A percentile compares a stretch with the other conserved stretches of the same genome.
These are phyloP conservation scores for Oscheius sp. DNA, from an alignment of 2,888 invertebrate species.

Conservation along the genomic window DNA sequence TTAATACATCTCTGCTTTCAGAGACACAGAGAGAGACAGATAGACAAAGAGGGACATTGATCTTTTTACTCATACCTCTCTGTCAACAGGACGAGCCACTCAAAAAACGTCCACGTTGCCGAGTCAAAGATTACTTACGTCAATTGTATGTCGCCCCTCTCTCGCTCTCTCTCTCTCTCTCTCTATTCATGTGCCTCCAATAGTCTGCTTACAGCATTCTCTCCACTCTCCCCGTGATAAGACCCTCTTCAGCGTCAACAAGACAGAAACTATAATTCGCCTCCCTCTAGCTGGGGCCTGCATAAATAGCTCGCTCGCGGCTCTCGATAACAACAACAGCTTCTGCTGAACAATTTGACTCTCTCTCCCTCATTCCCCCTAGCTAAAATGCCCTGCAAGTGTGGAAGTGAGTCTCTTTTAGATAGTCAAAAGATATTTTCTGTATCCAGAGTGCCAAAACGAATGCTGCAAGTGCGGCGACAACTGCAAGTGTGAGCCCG, in stretches of 20 bases:
- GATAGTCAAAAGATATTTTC: not conserved
- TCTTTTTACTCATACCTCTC: too few species aligned
- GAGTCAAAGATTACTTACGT: constrained; percentile 14
- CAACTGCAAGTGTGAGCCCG: constrained; percentile 26
- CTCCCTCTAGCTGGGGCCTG: not conserved
- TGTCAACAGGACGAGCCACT: not conserved
- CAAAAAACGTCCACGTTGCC: not conserved
- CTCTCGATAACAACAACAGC: not conserved
- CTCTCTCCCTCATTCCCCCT: constrained; percentile 3
- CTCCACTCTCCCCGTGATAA: constrained; percentile 9
- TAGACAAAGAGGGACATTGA: too few species aligned
- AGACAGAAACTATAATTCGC: constrained; percentile 23
- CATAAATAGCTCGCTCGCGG: constrained; percentile 11
- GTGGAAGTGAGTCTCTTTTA: constrained; percentile 22
- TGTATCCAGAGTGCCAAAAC: constrained; percentile 16
- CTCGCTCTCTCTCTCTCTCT: not conserved
- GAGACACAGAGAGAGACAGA: too few species aligned
- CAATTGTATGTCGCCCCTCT: not conserved
- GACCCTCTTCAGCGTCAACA: not conserved
- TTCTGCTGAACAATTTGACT: not conserved
- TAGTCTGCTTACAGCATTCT: constrained; percentile 8
- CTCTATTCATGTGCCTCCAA: not conserved
- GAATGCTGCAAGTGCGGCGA: constrained; percentile 33
- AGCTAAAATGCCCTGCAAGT: constrained; percentile 27
- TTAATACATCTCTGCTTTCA: too few species aligned